Evolutionary conservation across 1,140 invertebrate genomes (phyloP), one percentile per base, ranked within the genome.

Genomic region (Drosophila ohnishii): DNA sequence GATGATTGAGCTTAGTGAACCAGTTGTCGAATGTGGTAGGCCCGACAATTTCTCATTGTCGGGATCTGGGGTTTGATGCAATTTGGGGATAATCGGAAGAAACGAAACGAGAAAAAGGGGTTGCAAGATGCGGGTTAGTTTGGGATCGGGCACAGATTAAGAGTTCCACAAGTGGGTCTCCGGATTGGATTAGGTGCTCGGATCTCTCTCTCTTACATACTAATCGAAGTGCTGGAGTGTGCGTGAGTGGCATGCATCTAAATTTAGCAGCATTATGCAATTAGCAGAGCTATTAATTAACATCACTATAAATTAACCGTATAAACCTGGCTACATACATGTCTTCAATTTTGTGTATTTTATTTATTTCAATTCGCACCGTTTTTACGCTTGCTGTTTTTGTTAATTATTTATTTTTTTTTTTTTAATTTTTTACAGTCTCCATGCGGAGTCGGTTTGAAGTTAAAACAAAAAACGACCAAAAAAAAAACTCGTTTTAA

Each of bases 1-100:
- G 81, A 91, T 92, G 87, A 92, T 92, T 87, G 91, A 92, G 80
- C 91, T 92, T 92, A 92, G 80, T 92, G 91, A 92, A 89, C 91
- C 91, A 74, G 90, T 91, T 87, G 89, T 91, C 56, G 91, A 92
- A 90, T 89, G 87, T 84, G 91, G 91, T 64, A 91, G 71, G 75
- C 85, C 90, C 70, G 91, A 91, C 84, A 92, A 91, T 80, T 92
- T 92, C 75, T 92, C 91, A 91, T 92, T 92, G 84, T 92, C 91
- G 77, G 75, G 82, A 75, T 92, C 91, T 92, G 60, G 30, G 28
- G 22, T 51, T 37, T 14, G 39, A 22, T 47, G n/a, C 45, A 28
- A 3, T 58, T 51, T 28, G 39, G 16, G 37, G 51, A 37, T 5
- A 37, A 10, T 55, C 10, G 45, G 30, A 69, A 47, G 65, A 42